Percentiles rank a stretch among this genome's conserved stretches.
phyloP scores from a whole-genome alignment of 2,797 vertebrate genomes.

The Pseudomugil gertrudae region DNA sequence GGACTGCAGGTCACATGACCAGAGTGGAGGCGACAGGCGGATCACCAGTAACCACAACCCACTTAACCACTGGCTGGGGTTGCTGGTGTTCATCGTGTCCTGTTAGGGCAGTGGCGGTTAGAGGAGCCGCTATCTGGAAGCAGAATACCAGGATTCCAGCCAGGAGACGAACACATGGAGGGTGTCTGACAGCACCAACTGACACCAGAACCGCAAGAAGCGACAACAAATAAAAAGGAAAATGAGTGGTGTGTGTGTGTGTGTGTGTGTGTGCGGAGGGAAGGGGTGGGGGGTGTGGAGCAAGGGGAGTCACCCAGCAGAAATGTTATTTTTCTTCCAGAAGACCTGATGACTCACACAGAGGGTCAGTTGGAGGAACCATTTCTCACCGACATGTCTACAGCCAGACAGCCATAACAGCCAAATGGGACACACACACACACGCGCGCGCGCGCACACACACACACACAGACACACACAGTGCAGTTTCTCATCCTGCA shows the following conservation, averaged over 20 bases:
- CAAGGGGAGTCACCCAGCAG: no score
- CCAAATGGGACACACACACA: slow-evolving; percentile 1
- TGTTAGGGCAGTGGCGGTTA: slow-evolving; percentile 6
- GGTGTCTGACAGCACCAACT: no score
- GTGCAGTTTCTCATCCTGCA: no score
- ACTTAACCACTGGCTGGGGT: slow-evolving; percentile 54
- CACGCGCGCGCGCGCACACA: no score
- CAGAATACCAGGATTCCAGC: not conserved
- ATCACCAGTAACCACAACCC: slow-evolving; percentile 45
- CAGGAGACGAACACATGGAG: no score
- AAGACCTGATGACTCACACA: slow-evolving; percentile 44
- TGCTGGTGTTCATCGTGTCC: slow-evolving; percentile 26
- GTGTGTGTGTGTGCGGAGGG: no score
- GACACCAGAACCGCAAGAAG: no score
- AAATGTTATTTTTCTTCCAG: slow-evolving; percentile 9
- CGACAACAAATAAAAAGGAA: no score
- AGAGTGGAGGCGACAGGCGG: slow-evolving; percentile 28
- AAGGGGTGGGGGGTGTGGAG: no score
- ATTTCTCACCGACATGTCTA: slow-evolving; percentile 42
- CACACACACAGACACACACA: no score
- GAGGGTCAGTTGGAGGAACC: slow-evolving; percentile 38
- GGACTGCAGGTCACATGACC: slow-evolving; percentile 37
- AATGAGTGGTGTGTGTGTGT: no score
- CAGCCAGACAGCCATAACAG: slow-evolving; percentile 24
- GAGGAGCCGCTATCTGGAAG: no score